Conservation (phyloP, 2,888 invertebrate genomes). For the Arctia plantaginis region DNA sequence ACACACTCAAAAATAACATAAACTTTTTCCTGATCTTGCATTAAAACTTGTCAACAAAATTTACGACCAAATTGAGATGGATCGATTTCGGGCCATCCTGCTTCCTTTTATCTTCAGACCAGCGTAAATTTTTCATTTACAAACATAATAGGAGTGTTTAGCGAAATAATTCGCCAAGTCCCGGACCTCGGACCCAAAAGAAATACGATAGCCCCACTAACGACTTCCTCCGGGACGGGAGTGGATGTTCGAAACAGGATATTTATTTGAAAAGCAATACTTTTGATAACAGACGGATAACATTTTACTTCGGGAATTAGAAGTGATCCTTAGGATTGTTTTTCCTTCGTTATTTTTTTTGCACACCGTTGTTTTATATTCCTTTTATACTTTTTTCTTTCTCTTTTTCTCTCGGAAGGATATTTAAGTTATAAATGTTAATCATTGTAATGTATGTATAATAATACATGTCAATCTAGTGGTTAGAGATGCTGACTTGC, state of each 20-base stretch:
- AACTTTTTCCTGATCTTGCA: constrained; percentile 9
- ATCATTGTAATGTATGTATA: too few species aligned
- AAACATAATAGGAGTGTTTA: constrained; percentile 25
- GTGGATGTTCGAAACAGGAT: constrained; percentile 35
- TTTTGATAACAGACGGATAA: constrained; percentile 38
- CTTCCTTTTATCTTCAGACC: constrained; percentile 16
- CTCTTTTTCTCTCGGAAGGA: neutral
- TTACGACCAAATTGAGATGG: constrained; percentile 23
- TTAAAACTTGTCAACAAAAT: constrained; percentile 24
- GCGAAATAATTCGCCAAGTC: constrained; percentile 8
- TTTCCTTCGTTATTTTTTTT: constrained; percentile 15
- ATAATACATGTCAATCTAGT: too few species aligned
- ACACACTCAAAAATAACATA: constrained; percentile 4
- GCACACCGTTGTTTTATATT: neutral
- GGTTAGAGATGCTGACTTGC: too few species aligned
- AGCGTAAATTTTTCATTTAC: constrained; percentile 26
- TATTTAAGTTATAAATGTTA: too few species aligned
- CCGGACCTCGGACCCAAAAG: constrained; percentile 16
- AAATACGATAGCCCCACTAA: constrained; percentile 44
- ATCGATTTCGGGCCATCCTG: constrained; percentile 12
- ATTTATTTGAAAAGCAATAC: constrained; percentile 51
- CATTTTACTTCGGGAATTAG: constrained; percentile 23
- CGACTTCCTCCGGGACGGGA: constrained; percentile 36
- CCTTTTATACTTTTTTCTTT: neutral
- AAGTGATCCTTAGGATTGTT: constrained; percentile 13